These are phyloP conservation scores for Eidolon helvum DNA, from an alignment of 2,113 vertebrate species.

Conservation along the genomic window DNA sequence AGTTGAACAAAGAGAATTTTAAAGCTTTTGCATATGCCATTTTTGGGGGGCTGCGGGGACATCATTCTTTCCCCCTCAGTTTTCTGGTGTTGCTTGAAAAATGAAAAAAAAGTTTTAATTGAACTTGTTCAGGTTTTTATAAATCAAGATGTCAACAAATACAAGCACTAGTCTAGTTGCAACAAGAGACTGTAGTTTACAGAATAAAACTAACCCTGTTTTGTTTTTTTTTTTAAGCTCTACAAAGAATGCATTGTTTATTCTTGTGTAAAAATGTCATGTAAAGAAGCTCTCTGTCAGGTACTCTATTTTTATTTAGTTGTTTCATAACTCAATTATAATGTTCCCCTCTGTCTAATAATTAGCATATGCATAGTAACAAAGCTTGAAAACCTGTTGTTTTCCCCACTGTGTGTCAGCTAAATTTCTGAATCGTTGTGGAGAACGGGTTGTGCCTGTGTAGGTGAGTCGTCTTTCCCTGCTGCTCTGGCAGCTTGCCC, in stretches of 20 bases:
- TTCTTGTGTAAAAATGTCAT: slow-evolving; percentile 39
- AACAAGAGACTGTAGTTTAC: slow-evolving; percentile 59
- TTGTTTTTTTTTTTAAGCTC: not conserved
- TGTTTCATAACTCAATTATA: slow-evolving; percentile 66
- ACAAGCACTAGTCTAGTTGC: slow-evolving; percentile 69
- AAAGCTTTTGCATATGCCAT: slow-evolving; percentile 79
- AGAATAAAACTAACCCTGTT: slow-evolving; percentile 61
- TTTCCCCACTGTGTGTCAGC: not conserved
- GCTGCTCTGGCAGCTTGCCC: slow-evolving; percentile 29
- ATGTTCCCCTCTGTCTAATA: slow-evolving; percentile 61
- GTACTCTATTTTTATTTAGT: slow-evolving; percentile 65
- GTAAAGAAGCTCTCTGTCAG: slow-evolving; percentile 66
- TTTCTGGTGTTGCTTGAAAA: slow-evolving; percentile 75
- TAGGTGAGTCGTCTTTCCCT: not conserved
- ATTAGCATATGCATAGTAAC: slow-evolving; percentile 54
- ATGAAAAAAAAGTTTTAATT: slow-evolving; percentile 75
- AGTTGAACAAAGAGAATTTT: slow-evolving; percentile 76
- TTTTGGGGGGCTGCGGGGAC: slow-evolving; percentile 44
- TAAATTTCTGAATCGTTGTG: not conserved
- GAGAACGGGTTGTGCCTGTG: not conserved
- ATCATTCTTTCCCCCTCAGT: slow-evolving; percentile 59
- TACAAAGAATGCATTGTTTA: slow-evolving; percentile 74
- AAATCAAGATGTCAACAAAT: slow-evolving; percentile 79
- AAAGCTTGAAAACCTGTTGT: slow-evolving; percentile 27
- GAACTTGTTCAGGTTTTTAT: slow-evolving; percentile 74